Evolutionary conservation across 1,140 invertebrate genomes (phyloP), one percentile per base, ranked within the genome.

Genomic region (Piezodorus guildinii): DNA sequence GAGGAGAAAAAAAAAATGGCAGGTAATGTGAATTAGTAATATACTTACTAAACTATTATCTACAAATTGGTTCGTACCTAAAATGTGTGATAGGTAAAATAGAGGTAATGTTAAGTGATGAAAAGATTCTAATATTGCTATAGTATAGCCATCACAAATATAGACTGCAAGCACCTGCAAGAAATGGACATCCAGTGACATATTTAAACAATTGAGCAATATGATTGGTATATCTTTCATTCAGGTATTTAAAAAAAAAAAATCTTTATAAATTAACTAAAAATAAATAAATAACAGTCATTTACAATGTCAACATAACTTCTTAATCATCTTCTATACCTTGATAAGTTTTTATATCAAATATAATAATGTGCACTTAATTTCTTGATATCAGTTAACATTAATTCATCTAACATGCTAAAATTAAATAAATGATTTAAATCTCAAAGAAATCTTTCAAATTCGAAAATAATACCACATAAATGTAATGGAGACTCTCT

Each of bases 161-260:
- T 60, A 43, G 54, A 39, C 58, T 60, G 58, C 58, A 60, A 60
- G 58, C 58, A 60, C 58, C 58, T 60, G 58, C 58, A 25, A 39
- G 39, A 60, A 60, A 60, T 60, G 58, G 58, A 60, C 58, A 60
- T 60, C 58, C 58, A 60, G 58, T 60, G 58, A 60, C 58, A 60
- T 60, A 39, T 34, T 56, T 60, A 60, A 60, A 60, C 43, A 44
- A 60, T 60, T 60, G 58, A 60, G 58, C 58, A 60, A 60, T 60
- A 44, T 60, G 58, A 60, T 60, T 60, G 58, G 58, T 60, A 39
- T 60, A 60, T 60, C 58, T 60, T 60, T 39, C 43, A 39, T 43
- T 60, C 58, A 60, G 58, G 34, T 60, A 60, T 60, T 60, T 43
- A n/a, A n/a, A n/a, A n/a, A n/a, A n/a, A 30, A 30, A 39, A 27